Base-by-base conservation (phyloP, 1,140 invertebrate genomes). In the Sipha flava region DNA sequence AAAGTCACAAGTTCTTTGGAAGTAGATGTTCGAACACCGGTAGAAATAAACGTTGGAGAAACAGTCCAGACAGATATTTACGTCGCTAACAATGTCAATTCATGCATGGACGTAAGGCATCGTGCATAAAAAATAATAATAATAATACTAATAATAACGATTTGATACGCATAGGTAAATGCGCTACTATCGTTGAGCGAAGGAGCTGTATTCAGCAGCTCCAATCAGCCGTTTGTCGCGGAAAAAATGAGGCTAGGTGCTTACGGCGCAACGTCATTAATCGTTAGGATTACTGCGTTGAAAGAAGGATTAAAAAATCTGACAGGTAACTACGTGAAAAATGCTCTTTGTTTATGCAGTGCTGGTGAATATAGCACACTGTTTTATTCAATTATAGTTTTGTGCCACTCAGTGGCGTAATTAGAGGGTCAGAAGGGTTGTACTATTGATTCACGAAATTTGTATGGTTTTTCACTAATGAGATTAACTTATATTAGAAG, bases 81-180 rank as follows among this genome's bases (percentile, higher is more conserved):
- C 83, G 90, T 90, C 47, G 89, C 87, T 0, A 90, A 90, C 81
- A 90, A 90, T 80, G 87, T 90, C 70, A 89, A 90, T 82, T 88
- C 89, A 73, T 90, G 90, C 84, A 88, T 90, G 85, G 90, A 90
- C 82, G 90, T 90, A 84, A 90, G 89, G 88, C 3, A 6, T 62
- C 0, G 21, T 62, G 5, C n/a, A 40, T 23, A 6, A 43, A 7
- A 1, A 43, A 43, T 7, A 54, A 26, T 3, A 0, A 40, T 6
- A 40, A 40, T 6, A 40, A 40, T 40, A 40, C 5, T 37, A 16
- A 57, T 59, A 9, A 31, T 23, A 26, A 45, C 6, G 0, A 14
- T 26, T 26, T 6, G 10, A 40, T 40, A 23, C 10, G 1, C 26
- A 3, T 83, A 90, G 89, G 88, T 90, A 6, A 90, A 89, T 45